A percentile compares a stretch with the other conserved stretches of the same genome.
These are phyloP conservation scores for Zaprionus capensis DNA, from an alignment of 1,140 invertebrate genomes.

Conservation along the genomic window DNA sequence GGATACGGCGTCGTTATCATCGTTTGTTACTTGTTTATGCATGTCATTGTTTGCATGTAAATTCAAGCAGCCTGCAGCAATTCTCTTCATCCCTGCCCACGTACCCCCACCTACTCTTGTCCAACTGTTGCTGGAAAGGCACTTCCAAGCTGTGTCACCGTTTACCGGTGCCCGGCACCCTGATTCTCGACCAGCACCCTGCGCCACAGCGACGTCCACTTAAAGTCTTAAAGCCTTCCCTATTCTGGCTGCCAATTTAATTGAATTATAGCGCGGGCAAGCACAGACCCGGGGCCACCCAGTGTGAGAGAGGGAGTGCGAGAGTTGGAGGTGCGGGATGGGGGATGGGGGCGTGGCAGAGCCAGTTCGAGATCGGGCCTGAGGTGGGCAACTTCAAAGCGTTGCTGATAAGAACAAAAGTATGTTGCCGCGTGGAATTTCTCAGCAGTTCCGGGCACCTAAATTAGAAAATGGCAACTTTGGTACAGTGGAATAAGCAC, in stretches of 20 bases:
- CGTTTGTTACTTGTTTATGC: constrained; percentile 68
- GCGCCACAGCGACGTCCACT: constrained; percentile 4
- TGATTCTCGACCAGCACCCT: neutral
- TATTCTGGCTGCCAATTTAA: constrained; percentile 68
- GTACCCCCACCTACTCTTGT: neutral
- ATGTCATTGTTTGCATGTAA: constrained; percentile 81
- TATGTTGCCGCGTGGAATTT: constrained; percentile 75
- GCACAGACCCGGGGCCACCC: neutral
- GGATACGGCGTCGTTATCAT: constrained; percentile 25
- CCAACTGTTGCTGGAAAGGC: constrained; percentile 25
- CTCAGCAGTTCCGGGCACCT: constrained; percentile 35
- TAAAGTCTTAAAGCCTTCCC: constrained; percentile 70
- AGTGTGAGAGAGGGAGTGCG: neutral
- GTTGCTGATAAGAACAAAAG: constrained; percentile 77
- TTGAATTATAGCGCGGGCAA: constrained; percentile 66
- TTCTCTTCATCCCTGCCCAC: neutral
- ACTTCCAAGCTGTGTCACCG: constrained; percentile 1
- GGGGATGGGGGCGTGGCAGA: neutral
- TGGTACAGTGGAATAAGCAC: constrained; percentile 19
- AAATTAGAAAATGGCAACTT: constrained; percentile 43
- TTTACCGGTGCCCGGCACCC: constrained; percentile 7
- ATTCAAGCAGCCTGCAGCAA: constrained; percentile 48
- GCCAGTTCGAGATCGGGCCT: neutral
- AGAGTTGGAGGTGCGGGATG: neutral
- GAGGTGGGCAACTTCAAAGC: constrained; percentile 65